Base-by-base conservation (phyloP, 2,797 vertebrate genomes). In the Sebastes wilsoni region DNA sequence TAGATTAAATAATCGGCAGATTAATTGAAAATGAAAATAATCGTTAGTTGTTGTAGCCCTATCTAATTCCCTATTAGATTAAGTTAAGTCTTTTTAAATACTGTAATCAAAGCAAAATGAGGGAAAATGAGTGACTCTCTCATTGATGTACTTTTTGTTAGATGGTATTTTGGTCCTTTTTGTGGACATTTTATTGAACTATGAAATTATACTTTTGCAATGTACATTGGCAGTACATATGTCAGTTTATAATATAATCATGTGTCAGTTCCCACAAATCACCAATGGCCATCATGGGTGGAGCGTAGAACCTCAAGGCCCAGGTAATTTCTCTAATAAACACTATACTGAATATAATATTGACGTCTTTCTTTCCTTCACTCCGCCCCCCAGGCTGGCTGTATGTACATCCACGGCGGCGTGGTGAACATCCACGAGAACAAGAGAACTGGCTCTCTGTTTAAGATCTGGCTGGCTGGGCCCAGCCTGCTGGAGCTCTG, bases 371-470 rank as follows among this genome's bases (percentile, higher is more conserved):
- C 10, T 30, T 6, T 30, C 4, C 10, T 25, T 60, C 12, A 3
- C 32, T 79, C 74, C 58, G 55, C 70, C 13, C 14, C 18, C 1
- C 58, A 99, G 98, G 97, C 98, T 0, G 98, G 98, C 89, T 99
- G 98, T 88, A 99, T 99, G 98, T 99, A 99, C 66, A 97, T 99
- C 77, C 99, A 99, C 0, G 99, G 99, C 34, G 99, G 99, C 1
- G 99, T 99, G 73, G 98, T 99, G 82, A 98, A 98, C 95, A 99
- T 99, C 95, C 97, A 97, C 0, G 97, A 99, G 89, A 99, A 99
- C 96, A 98, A 97, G 95, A 94, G 99, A 93, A 99, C 99, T 95
- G 98, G 97, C 83, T 99, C 99, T 16, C 93, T 99, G 79, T 99
- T 99, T 94, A 99, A 98, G 96, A 99, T 99, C 93, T 99, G 98